Evolutionary conservation across 2,888 invertebrate species (phyloP), one percentile per base, ranked within the genome.

Genomic region (Dicyrtomina minuta): DNA sequence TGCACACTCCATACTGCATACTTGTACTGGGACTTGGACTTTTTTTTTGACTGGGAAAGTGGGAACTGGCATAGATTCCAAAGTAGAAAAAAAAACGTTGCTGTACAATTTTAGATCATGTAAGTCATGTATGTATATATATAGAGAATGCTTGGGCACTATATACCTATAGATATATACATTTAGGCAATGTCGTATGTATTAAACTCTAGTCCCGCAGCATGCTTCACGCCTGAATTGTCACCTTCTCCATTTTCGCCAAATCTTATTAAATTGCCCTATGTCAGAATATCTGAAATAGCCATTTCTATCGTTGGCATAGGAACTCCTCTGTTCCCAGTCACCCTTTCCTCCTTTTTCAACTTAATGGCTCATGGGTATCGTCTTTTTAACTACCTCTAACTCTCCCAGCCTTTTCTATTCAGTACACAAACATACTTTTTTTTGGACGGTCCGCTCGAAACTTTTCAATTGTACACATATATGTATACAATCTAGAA

Each of bases 241-340:
- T 76, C 79, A 79, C 79, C 79, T 79, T 79, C 39, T 75, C 79
- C 78, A 79, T 79, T 79, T 78, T 77, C 76, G 70, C 74, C 73
- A 79, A 79, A 79, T 79, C 79, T 79, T 79, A 79, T 79, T 79
- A 79, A 79, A 79, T 79, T 79, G 79, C 79, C 74, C 77, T 75
- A 72, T 74, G 76, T 77, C 78, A 76, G 78, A 78, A 79, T 77
- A 76, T 75, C 77, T 77, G 71, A 78, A 78, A 78, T 78, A 75
- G 78, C 77, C 79, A 78, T 78, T 78, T 77, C 76, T 73, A 73
- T 73, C 70, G 74, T 72, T 71, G 66, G 70, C 72, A 72, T 76
- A 73, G 76, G 68, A 71, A 74, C 75, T 59, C 70, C 62, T 69
- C 70, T 64, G 66, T 56, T 61, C 49, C 44, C 64, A 60, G 64